phyloP scores from a whole-genome alignment of 2,113 vertebrate genomes.

The Hassar affinis region DNA sequence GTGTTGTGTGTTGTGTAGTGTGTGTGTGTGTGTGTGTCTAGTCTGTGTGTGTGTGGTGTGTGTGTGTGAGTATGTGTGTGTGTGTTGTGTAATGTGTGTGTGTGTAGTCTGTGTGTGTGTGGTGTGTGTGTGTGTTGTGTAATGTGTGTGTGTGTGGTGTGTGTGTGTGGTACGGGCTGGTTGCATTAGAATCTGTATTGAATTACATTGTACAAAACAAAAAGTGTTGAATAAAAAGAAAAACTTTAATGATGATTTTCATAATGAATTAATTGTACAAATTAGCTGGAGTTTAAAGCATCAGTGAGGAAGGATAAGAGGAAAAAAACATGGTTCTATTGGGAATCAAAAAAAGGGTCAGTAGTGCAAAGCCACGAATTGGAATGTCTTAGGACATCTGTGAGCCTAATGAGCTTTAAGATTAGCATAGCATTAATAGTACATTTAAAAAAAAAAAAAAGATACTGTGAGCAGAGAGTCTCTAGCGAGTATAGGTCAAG shows the following conservation, averaged over 20 bases:
- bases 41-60: too few relatives aligned
- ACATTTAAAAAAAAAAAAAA: background rate
- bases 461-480: background rate
- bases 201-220: too few relatives aligned
- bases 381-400: background rate
- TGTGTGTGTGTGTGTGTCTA: too few relatives aligned
- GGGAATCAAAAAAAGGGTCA: background rate
- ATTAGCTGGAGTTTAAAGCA: background rate
- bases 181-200: too few relatives aligned
- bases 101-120: too few relatives aligned
- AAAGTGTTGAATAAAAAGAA: too few relatives aligned
- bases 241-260: background rate
- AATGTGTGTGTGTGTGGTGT: too few relatives aligned
- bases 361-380: background rate
- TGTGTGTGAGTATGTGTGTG: too few relatives aligned
- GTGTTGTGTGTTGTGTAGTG: too few relatives aligned
- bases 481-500: background rate
- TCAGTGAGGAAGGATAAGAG: background rate
- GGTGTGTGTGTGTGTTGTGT: too few relatives aligned
- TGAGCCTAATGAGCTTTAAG: background rate
- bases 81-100: too few relatives aligned
- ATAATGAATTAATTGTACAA: background rate
- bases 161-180: too few relatives aligned
- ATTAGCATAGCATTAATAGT: constrained; percentile 21
- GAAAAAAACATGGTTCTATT: background rate